Percentiles rank a stretch among this genome's conserved stretches.
These are phyloP conservation scores for Lagria hirta DNA, from an alignment of 2,888 invertebrate genomes.

Conservation along the genomic window DNA sequence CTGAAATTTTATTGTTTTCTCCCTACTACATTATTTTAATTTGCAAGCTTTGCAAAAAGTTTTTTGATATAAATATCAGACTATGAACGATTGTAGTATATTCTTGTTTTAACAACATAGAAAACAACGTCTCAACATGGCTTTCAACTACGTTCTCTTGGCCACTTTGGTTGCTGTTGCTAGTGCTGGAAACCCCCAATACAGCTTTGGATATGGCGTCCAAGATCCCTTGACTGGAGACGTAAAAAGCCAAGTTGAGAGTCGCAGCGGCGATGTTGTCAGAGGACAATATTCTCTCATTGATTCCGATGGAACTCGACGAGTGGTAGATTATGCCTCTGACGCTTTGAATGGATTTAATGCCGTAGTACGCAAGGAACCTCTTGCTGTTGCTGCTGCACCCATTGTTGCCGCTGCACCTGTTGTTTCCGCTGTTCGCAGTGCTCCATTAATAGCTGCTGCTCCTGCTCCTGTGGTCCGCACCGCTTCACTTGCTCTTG, in stretches of 20 bases:
- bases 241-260: slow-evolving; percentile 62
- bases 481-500: slow-evolving; percentile 50
- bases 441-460: slow-evolving; percentile 14
- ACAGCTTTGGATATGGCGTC: slow-evolving; percentile 53
- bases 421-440: slow-evolving; percentile 39
- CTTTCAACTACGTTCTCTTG: slow-evolving; percentile 26
- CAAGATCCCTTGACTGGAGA: slow-evolving; percentile 58
- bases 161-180: slow-evolving; percentile 31
- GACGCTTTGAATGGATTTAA: slow-evolving; percentile 57
- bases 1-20: slow-evolving; percentile 6
- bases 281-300: slow-evolving; percentile 60
- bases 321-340: slow-evolving; percentile 61
- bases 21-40: slow-evolving; percentile 7
- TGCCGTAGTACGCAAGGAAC: slow-evolving; percentile 58
- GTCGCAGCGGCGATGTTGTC: slow-evolving; percentile 59
- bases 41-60: slow-evolving; percentile 12
- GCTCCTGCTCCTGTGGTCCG: slow-evolving; percentile 3
- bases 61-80: slow-evolving; percentile 19
- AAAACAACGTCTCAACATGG: no score
- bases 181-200: slow-evolving; percentile 29
- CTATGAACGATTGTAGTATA: slow-evolving; percentile 1
- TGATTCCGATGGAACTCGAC: slow-evolving; percentile 63
- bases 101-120: no score
- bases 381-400: slow-evolving; percentile 49
- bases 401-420: slow-evolving; percentile 24